Base-by-base conservation (phyloP, 2,113 vertebrate species). In the Dermatemys mawii region DNA sequence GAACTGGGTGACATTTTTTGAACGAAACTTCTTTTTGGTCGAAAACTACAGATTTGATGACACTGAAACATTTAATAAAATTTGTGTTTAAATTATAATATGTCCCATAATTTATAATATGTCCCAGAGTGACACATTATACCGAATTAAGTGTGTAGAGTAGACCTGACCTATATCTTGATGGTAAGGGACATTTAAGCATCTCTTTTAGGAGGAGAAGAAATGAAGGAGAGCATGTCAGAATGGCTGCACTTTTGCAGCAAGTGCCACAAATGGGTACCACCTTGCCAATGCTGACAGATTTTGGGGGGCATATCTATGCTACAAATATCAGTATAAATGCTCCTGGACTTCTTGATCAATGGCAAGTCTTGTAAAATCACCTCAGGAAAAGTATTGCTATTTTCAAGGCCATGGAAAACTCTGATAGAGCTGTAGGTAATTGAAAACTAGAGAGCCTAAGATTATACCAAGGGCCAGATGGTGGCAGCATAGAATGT, bases 401-500 rank as follows among this genome's bases (percentile, higher is more conserved):
- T 84, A 5, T 82, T 81, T 96, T 60, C 24, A 83, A 67, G 41
- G 4, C 26, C 89, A 70, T n/a, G 32, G 27, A 89, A 80, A 96
- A 54, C 35, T 86, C 51, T 75, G 53, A 12, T 67, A 50, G 78
- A 44, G 5, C n/a, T 84, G 83, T 38, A 89, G 51, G 80, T 48
- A 90, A 60, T 3, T 14, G 32, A 46, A 48, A 87, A 86, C 88
- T 91, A 93, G 54, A 91, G 95, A 88, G 79, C n/a, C 14, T 29
- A 49, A 79, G 75, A 19, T 92, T 96, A 95, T 94, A 50, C 53
- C 49, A 90, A 94, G 78, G 89, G 17, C 97, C 98, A 97, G 97
- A 93, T 21, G 98, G 93, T 98, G 98, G 98, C 98, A 98, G 98
- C 97, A 98, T 89, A 97, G 98, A 96, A 97, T 79, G 94, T 75